These are phyloP conservation scores for Tupaia tana DNA, from an alignment of 2,113 vertebrate genomes.

Conservation along the genomic window DNA sequence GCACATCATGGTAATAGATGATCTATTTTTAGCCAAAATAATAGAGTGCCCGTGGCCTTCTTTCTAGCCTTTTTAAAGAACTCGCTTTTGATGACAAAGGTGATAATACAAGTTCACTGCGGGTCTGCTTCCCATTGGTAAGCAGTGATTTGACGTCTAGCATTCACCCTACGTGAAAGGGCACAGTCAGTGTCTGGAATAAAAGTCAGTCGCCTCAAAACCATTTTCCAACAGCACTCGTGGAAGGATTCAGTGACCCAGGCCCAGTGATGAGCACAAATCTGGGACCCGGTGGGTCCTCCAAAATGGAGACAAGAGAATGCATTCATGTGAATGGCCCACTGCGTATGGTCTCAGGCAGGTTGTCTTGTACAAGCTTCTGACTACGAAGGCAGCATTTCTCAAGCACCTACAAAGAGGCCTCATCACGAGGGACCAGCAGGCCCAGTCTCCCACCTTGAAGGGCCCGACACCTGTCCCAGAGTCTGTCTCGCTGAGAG, in stretches of 20 bases:
- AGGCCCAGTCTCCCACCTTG: neutral
- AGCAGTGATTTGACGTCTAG: neutral
- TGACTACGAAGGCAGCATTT: neutral
- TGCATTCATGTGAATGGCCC: accelerated
- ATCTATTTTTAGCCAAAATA: neutral
- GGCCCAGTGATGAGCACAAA: neutral
- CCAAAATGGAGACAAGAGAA: neutral
- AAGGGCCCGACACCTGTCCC: accelerated
- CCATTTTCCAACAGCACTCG: neutral
- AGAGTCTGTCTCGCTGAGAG: neutral
- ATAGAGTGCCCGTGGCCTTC: neutral
- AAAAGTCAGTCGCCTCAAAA: neutral
- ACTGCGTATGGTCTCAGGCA: neutral
- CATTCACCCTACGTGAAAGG: neutral
- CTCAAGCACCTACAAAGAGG: neutral
- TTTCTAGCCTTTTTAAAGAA: neutral
- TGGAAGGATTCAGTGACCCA: neutral
- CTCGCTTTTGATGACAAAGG: neutral
- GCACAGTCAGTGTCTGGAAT: neutral
- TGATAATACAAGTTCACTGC: neutral
- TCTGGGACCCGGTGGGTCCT: accelerated
- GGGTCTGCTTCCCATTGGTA: neutral
- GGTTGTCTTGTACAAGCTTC: neutral
- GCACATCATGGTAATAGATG: neutral
- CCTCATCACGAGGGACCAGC: neutral